Evolutionary conservation across 2,113 vertebrate genomes (phyloP).

Genomic region (Spheniscus mendiculus): DNA sequence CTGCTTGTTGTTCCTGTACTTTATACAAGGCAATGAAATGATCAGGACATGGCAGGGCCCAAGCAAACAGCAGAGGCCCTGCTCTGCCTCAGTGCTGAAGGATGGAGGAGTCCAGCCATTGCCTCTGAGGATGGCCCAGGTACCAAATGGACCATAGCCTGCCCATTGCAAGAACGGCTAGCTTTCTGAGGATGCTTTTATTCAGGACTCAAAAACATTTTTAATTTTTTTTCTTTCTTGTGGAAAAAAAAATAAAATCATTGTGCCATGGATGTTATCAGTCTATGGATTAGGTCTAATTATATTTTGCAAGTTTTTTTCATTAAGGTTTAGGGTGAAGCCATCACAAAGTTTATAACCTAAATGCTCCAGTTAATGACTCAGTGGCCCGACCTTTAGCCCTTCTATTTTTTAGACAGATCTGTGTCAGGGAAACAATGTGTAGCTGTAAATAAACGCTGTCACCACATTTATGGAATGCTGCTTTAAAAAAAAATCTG

Average conservation of each 20-base stretch:
- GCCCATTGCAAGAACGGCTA: background rate
- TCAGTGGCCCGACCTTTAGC: background rate
- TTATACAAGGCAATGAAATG: background rate
- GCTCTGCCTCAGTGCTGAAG: background rate
- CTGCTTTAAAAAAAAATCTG: background rate
- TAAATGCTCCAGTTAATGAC: background rate
- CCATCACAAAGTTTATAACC: background rate
- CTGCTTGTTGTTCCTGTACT: background rate
- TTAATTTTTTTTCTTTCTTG: background rate
- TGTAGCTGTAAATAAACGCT: slow-evolving; percentile 21
- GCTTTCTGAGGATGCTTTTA: background rate
- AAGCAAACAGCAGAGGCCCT: background rate
- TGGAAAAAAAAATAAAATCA: background rate
- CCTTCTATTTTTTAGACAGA: slow-evolving; percentile 18
- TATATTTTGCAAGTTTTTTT: background rate
- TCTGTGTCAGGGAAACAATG: background rate
- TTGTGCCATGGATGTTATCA: background rate
- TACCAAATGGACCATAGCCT: background rate
- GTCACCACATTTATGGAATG: background rate
- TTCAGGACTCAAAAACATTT: background rate
- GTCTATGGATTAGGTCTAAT: background rate
- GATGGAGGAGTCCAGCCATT: background rate
- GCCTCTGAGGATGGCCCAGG: background rate
- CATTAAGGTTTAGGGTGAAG: background rate
- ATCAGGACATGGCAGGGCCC: background rate